A percentile compares a stretch with the other conserved stretches of the same genome.
phyloP scores from a whole-genome alignment of 2,888 invertebrate species.

The Timema podura region DNA sequence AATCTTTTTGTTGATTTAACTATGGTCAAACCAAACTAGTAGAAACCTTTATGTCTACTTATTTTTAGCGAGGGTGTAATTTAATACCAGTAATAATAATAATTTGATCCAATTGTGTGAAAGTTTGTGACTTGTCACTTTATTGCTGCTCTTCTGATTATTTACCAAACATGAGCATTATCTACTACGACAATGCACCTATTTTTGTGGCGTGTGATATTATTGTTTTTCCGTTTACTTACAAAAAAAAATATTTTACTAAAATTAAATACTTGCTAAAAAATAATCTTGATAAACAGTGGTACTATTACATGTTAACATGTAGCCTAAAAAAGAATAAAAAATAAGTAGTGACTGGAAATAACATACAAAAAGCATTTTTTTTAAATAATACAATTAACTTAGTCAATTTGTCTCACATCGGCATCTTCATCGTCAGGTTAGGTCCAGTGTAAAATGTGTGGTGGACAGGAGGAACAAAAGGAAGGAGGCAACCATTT shows the following conservation, averaged over 20 bases:
- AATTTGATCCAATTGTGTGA: no score
- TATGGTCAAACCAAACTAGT: no score
- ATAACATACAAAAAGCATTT: not conserved
- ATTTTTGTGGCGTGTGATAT: not conserved
- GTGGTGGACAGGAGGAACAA: conserved; percentile 11
- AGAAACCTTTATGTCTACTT: no score
- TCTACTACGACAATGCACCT: not conserved
- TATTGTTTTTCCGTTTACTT: not conserved
- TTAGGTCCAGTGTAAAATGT: not conserved
- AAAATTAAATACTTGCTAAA: not conserved
- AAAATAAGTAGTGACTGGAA: not conserved
- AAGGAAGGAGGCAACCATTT: not conserved
- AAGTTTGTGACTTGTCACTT: no score
- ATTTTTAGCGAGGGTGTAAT: no score
- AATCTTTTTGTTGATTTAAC: no score
- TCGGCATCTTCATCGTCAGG: not conserved
- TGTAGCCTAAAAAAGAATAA: not conserved
- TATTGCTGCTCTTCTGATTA: no score
- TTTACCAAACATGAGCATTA: no score
- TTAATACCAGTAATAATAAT: no score
- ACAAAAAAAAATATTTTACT: not conserved
- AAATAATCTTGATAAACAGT: not conserved
- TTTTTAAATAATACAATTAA: no score
- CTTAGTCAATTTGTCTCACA: not conserved
- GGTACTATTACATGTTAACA: not conserved